Evolutionary conservation across 1,140 invertebrate genomes (phyloP), one percentile per base, ranked within the genome.

Genomic region (Ceratitis capitata): DNA sequence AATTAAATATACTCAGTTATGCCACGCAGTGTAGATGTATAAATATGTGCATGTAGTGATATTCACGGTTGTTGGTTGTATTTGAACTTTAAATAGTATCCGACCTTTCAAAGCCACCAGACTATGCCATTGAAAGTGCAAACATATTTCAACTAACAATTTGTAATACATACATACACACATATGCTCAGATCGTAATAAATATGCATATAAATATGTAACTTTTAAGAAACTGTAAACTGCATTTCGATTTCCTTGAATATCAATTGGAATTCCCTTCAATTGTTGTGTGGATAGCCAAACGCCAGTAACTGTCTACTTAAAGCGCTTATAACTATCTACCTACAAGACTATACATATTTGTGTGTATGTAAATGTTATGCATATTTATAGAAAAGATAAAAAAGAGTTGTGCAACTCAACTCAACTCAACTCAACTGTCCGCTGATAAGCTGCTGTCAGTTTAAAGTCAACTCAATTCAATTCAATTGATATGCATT

Each of bases 391-490:
- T n/a, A n/a, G n/a, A n/a, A n/a, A n/a, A n/a, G n/a, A n/a, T 19
- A 1, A n/a, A 7, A n/a, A 42, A 47, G 19, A 19, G n/a, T 78
- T 78, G 69, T 78, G 69, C 69, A 45, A 78, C 1, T 35, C 5
- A 45, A 23, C 45, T n/a, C n/a, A n/a, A n/a, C n/a, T n/a, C n/a
- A n/a, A n/a, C n/a, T n/a, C n/a, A n/a, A n/a, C 10, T 78, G 39
- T 16, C 26, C 39, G 69, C 39, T 78, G 69, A 78, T 39, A 78
- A 23, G 69, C 39, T 2, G 69, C 32, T 78, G 69, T 78, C 69
- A 45, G 19, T 78, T 78, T 78, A 47, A 45, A 45, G 69, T 78
- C 69, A 78, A 23, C 45, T 78, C 69, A 69, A 78, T 78, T n/a
- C 19, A 23, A 26, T 23, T 78, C 69, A 42, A 78, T 78, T 19